Evolutionary conservation across 2,113 vertebrate species (phyloP), one percentile per base, ranked within the genome.

Genomic region (Forbesichthys agassizii): DNA sequence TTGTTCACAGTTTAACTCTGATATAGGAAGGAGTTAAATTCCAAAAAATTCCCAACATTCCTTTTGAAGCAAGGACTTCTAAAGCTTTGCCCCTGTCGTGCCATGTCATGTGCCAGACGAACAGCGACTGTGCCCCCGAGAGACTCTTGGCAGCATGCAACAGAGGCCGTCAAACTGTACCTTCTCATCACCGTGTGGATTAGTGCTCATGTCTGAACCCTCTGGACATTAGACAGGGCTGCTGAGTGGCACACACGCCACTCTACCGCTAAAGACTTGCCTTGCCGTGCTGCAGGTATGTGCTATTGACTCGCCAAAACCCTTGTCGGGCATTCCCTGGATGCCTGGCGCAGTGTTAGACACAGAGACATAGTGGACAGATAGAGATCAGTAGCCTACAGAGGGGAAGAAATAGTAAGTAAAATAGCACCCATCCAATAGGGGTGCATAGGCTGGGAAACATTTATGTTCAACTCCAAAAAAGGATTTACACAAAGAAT

Each of bases 151-250:
- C 85, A 85, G 77, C 57, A 57, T 68, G 56, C 55, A 74, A 77
- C 68, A 74, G 66, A 73, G 27, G 79, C 75, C 79, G 78, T 90
- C 89, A 87, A 78, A 75, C 80, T 16, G 75, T 81, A 68, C 61
- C 86, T 72, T 86, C 83, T 92, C 90, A 90, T 90, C 90, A 71
- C 84, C 71, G 80, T 68, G 59, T 86, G 90, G 91, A 92, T 92
- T 91, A 91, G 86, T 71, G 79, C 80, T 79, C 83, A 76, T 81
- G 80, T 92, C 88, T 90, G 88, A 89, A 84, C 72, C 82, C 82
- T 84, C 84, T 56, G 61, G 68, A 91, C 87, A 89, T 91, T 79
- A 91, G 88, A 90, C 83, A 42, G 76, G 75, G 74, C 66, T 71
- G 75, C 83, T 84, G 85, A 86, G 84, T 84, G 86, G 86, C 84